phyloP scores from a whole-genome alignment of 2,797 vertebrate species.

The Helostoma temminkii region DNA sequence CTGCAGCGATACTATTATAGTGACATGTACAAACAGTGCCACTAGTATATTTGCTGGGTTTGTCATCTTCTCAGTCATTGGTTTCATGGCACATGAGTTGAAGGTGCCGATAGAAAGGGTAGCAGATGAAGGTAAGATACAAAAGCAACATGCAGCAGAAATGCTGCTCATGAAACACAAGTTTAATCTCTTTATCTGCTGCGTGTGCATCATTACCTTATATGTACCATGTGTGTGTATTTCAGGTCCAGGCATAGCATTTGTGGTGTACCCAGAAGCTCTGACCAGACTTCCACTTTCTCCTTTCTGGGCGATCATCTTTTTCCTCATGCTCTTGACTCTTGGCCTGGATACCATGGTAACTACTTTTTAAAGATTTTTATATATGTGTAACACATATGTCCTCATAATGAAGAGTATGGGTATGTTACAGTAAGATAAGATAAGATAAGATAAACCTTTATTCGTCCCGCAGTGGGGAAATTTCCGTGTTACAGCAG shows the following conservation, averaged over 20 bases:
- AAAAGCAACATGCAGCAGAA: constrained; percentile 5
- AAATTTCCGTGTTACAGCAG: no score
- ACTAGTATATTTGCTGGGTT: constrained; percentile 99
- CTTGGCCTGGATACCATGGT: constrained; percentile 99
- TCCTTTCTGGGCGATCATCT: constrained; percentile 99
- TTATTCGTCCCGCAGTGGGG: no score
- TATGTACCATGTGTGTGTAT: constrained; percentile 30
- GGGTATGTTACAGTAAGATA: no score
- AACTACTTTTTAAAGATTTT: constrained; percentile 71
- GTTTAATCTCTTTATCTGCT: neutral
- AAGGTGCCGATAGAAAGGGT: constrained; percentile 98
- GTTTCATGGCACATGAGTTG: constrained; percentile 98
- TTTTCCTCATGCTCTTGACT: constrained; percentile 98
- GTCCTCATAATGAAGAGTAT: neutral
- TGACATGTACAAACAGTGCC: constrained; percentile 97
- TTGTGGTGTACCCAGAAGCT: constrained; percentile 98
- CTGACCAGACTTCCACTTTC: constrained; percentile 96
- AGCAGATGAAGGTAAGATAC: constrained; percentile 93
- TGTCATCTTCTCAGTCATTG: constrained; percentile 99
- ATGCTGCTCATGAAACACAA: constrained; percentile 19
- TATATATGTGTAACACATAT: neutral
- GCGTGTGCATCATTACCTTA: neutral
- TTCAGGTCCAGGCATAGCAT: constrained; percentile 96
- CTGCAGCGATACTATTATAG: constrained; percentile 94
- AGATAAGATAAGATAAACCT: no score